Percentiles rank a stretch among this genome's conserved stretches.
phyloP scores from a whole-genome alignment of 2,888 invertebrate genomes.

The Platerodrilus igneus region DNA sequence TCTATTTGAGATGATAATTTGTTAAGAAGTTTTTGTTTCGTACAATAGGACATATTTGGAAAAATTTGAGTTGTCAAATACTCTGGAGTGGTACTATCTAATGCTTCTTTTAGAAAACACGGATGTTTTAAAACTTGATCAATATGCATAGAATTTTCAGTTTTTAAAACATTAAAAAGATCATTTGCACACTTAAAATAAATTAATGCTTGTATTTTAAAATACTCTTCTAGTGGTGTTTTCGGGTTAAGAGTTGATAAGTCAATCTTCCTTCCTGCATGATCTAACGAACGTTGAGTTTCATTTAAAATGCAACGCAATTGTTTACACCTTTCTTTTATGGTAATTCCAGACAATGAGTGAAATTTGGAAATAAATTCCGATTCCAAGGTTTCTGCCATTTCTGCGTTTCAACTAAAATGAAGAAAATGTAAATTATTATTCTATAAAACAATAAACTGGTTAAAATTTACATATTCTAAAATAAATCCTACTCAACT shows the following conservation, averaged over 20 bases:
- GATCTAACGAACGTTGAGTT: too few species aligned
- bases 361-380: too few species aligned
- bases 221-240: constrained; percentile 12
- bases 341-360: too few species aligned
- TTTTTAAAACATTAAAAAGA: constrained; percentile 20
- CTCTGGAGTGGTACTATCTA: constrained; percentile 7
- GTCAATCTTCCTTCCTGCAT: too few species aligned
- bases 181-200: constrained; percentile 14
- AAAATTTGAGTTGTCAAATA: constrained; percentile 8
- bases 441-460: too few species aligned
- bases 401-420: too few species aligned
- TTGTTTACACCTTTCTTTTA: too few species aligned
- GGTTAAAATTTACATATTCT: too few species aligned
- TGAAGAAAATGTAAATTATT: too few species aligned
- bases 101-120: constrained; percentile 9
- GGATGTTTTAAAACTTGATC: constrained; percentile 16
- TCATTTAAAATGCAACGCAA: too few species aligned
- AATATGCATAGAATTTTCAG: constrained; percentile 17
- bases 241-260: constrained; percentile 9
- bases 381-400: too few species aligned
- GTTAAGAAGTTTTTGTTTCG: constrained; percentile 14
- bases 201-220: constrained; percentile 16
- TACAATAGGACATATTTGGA: constrained; percentile 10
- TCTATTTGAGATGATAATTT: constrained; percentile 10
- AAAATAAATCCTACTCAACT: too few species aligned